Base-by-base conservation (phyloP, 2,113 vertebrate genomes). In the Bucco capensis region DNA sequence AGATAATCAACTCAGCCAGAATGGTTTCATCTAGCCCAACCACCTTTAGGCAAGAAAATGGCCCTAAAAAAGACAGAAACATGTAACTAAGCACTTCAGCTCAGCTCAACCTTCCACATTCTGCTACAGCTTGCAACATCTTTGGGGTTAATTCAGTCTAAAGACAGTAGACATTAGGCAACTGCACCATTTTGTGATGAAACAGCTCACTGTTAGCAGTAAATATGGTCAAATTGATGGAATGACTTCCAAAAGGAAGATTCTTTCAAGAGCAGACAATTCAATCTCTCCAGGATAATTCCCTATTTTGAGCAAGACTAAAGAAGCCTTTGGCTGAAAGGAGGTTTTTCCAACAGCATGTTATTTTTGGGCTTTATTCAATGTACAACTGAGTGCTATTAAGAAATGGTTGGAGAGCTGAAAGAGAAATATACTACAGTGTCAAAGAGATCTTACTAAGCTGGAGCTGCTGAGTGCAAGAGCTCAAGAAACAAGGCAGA, bases 291-390 rank as follows among this genome's bases (percentile, higher is more conserved):
- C 8, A 19, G 0, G 0, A 49, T 57, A 93, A 85, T 80, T 88
- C 71, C 47, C 57, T 86, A 18, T 31, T 95, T 66, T 46, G 37
- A 88, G 88, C 65, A 89, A 65, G 8, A 31, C 33, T 31, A 66
- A 80, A 72, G 60, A 56, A 62, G 67, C 54, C 50, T 70, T 80
- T 64, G 93, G 75, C 83, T 80, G 35, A 13, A 35, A 22, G 9
- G 4, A 2, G 2, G 2, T 47, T 46, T 83, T 74, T 19, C 78
- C 75, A 87, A 44, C 14, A 74, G 64, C 88, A 76, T 74, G 82
- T 92, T 91, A 73, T 77, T 90, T 86, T 83, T 84, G 89, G 89
- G 61, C 33, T 94, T 84, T 79, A 78, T 37, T 92, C 92, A 95
- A 90, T 0, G 0, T 12, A 82, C 69, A 84, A 78, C 66, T 31